Evolutionary conservation across 1,140 invertebrate species (phyloP), one percentile per base, ranked within the genome.

Genomic region (Drosophila watanabei): DNA sequence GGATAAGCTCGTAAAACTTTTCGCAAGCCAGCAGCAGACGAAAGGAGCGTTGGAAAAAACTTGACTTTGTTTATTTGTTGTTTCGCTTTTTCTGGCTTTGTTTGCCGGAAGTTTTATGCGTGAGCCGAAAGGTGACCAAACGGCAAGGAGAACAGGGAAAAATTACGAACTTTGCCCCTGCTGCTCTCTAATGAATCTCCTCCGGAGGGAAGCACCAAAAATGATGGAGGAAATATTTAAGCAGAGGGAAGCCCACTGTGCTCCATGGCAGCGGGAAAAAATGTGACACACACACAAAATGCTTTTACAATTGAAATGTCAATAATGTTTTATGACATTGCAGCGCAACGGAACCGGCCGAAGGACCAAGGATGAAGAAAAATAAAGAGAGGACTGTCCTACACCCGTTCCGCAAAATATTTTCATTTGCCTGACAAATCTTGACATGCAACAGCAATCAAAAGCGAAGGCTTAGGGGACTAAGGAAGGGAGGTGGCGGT

Each of bases 321-420:
- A 90, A 89, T 89, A 89, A 90, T 89, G 79, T 89, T 89, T 89
- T 90, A 90, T 82, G 82, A 76, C 79, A 86, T 79, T 84, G 85
- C 71, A 79, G 63, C 48, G 66, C 24, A 71, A 80, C 52, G 33
- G 52, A 79, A 75, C 24, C 72, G 61, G 81, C 66, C 54, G n/a
- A 30, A 33, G 51, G 16, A 58, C 64, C 59, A 45, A 43, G 58
- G 14, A 57, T 18, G 41, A 48, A 59, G 46, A 14, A 37, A 69
- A 78, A 70, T 35, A 32, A 41, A 49, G 16, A 39, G 24, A 57
- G 43, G 14, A 2, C 10, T 10, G 10, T 11, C 37, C 54, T 18
- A 11, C 9, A 24, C 30, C 46, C 43, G n/a, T 28, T 32, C 65
- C 80, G 63, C 46, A 79, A 85, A 88, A 85, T 81, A 81, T 88